phyloP scores from a whole-genome alignment of 2,113 vertebrate genomes.

The Brachypteracias leptosomus region DNA sequence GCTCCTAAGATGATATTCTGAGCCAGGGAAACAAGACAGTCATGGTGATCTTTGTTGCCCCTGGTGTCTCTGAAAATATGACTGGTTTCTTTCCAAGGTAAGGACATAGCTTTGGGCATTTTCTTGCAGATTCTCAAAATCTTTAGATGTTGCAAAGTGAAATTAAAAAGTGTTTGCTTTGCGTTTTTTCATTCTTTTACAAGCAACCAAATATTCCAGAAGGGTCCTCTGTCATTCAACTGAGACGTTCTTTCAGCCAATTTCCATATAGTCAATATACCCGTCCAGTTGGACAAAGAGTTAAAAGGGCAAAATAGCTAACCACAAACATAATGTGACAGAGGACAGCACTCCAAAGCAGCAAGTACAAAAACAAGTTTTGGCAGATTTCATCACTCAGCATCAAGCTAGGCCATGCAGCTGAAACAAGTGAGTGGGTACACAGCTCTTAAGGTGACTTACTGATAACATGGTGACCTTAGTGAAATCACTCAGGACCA shows the following conservation, averaged over 20 bases:
- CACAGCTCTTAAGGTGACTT: background rate
- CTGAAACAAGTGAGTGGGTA: background rate
- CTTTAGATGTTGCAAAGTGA: background rate
- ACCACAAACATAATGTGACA: background rate
- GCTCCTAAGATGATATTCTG: background rate
- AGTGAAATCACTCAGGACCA: background rate
- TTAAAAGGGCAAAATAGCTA: background rate
- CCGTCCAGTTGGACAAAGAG: background rate
- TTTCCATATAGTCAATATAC: background rate
- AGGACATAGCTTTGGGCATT: background rate
- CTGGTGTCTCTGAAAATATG: background rate
- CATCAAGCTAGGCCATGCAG: background rate
- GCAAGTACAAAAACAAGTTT: background rate
- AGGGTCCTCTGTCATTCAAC: background rate
- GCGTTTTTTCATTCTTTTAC: background rate
- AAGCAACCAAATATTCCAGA: background rate
- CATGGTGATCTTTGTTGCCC: background rate
- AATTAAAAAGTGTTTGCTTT: background rate
- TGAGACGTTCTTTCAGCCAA: background rate
- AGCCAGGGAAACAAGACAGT: background rate
- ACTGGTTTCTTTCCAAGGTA: background rate
- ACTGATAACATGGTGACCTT: background rate
- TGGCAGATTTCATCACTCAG: background rate
- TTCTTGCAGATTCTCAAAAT: background rate
- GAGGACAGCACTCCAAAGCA: background rate